Percentiles rank a stretch among this genome's conserved stretches.
Evolutionary conservation across 2,113 vertebrate genomes (phyloP).

Genomic region (Odocoileus hemionus): DNA sequence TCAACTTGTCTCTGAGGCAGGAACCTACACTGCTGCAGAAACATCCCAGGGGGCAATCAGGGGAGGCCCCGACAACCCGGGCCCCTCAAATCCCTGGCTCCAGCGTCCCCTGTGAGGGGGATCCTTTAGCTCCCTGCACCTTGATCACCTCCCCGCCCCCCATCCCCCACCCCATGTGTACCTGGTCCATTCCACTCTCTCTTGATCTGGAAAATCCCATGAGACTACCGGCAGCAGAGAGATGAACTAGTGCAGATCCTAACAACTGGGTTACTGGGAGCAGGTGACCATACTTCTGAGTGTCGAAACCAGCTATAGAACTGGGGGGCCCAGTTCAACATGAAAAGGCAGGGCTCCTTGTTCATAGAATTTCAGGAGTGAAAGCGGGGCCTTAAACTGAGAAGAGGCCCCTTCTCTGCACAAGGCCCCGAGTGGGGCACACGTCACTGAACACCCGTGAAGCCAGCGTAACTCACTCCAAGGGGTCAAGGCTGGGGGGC

Average conservation of each 20-base stretch:
- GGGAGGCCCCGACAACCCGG: background rate
- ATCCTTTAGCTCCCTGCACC: background rate
- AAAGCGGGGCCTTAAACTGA: background rate
- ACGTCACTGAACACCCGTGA: fast-evolving
- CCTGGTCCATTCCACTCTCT: background rate
- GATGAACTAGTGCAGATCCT: background rate
- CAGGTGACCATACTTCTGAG: background rate
- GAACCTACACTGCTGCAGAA: background rate
- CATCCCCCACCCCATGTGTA: fast-evolving
- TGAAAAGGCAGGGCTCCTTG: background rate
- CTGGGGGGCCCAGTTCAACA: background rate
- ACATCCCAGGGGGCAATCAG: background rate
- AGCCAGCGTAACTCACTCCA: background rate
- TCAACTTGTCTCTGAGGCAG: background rate
- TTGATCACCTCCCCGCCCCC: background rate
- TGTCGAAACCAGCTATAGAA: background rate
- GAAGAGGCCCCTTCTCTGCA: background rate
- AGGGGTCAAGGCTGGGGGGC: background rate
- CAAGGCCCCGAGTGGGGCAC: fast-evolving
- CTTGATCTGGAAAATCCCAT: background rate
- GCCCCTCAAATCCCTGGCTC: background rate
- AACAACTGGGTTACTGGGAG: background rate
- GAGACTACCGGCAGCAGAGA: background rate
- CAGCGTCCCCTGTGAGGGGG: background rate
- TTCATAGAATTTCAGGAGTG: background rate